A percentile compares a stretch with the other conserved stretches of the same genome.
Conservation (phyloP, 2,113 vertebrate genomes). For the Agapornis roseicollis region DNA sequence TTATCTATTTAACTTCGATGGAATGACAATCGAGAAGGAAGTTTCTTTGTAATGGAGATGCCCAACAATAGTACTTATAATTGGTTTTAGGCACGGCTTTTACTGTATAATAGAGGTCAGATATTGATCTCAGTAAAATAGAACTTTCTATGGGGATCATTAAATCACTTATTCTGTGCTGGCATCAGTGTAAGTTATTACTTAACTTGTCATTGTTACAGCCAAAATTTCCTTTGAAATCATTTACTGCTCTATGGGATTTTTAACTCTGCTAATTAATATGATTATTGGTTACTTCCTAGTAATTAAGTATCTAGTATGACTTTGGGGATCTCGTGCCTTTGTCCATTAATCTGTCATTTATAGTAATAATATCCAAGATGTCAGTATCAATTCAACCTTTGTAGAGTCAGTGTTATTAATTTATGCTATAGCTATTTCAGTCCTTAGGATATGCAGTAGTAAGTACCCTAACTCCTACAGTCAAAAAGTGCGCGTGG, state of each 20-base stretch:
- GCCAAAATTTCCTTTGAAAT: constrained; percentile 63
- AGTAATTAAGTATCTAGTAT: constrained; percentile 57
- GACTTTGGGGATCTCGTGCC: constrained; percentile 32
- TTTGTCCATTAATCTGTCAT: constrained; percentile 66
- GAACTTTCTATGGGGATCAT: constrained; percentile 60
- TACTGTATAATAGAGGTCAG: constrained; percentile 57
- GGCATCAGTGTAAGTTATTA: constrained; percentile 44
- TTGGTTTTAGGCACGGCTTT: constrained; percentile 64
- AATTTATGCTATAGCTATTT: constrained; percentile 2
- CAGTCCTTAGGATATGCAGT: not conserved
- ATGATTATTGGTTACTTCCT: constrained; percentile 67
- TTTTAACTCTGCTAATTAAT: constrained; percentile 68
- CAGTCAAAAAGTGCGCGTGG: rapidly evolving
- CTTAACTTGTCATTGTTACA: constrained; percentile 67
- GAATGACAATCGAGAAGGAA: not conserved
- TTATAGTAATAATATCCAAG: constrained; percentile 60
- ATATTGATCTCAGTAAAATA: constrained; percentile 68
- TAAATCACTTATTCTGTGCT: constrained; percentile 62
- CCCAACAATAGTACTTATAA: constrained; percentile 55
- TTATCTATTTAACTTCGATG: constrained; percentile 37
- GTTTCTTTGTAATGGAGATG: constrained; percentile 34
- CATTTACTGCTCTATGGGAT: constrained; percentile 52
- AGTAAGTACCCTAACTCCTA: not conserved
- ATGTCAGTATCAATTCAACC: constrained; percentile 60
- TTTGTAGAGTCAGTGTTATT: constrained; percentile 36